Conservation (phyloP, 2,113 vertebrate genomes). For the Hippocampus comes region DNA sequence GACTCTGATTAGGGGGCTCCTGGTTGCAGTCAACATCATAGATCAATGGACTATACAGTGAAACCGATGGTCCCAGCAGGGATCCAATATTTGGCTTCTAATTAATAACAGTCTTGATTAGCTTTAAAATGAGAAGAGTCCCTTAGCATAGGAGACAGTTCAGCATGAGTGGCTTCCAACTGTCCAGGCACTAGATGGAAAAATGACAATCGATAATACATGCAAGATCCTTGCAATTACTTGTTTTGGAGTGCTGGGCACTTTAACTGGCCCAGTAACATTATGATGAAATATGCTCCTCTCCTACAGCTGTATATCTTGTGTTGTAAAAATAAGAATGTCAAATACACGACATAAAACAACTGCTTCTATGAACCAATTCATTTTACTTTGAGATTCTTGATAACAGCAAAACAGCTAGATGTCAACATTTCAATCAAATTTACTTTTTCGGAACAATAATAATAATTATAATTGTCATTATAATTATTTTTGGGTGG, state of each 20-base stretch:
- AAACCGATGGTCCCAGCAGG: conserved; percentile 56
- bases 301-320: conserved; percentile 15
- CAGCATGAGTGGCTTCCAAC: conserved; percentile 13
- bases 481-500: no score
- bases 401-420: no score
- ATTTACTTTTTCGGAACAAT: no score
- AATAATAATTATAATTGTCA: no score
- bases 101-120: conserved; percentile 51
- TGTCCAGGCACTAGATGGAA: conserved; percentile 28
- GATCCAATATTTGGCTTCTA: conserved; percentile 56
- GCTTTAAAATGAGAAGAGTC: conserved; percentile 53
- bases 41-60: conserved; percentile 61
- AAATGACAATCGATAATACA: conserved; percentile 41
- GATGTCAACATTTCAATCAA: no score
- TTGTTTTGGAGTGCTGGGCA: conserved; percentile 40
- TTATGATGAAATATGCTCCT: conserved; percentile 35
- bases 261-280: conserved; percentile 16
- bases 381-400: no score
- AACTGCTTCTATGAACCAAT: no score
- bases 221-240: conserved; percentile 44
- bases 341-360: background rate
- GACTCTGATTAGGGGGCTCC: conserved; percentile 69
- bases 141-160: conserved; percentile 27
- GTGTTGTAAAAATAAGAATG: conserved; percentile 19
- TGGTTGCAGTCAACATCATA: conserved; percentile 62